Base-by-base conservation (phyloP, 2,888 invertebrate genomes). In the Drosophila atripex region DNA sequence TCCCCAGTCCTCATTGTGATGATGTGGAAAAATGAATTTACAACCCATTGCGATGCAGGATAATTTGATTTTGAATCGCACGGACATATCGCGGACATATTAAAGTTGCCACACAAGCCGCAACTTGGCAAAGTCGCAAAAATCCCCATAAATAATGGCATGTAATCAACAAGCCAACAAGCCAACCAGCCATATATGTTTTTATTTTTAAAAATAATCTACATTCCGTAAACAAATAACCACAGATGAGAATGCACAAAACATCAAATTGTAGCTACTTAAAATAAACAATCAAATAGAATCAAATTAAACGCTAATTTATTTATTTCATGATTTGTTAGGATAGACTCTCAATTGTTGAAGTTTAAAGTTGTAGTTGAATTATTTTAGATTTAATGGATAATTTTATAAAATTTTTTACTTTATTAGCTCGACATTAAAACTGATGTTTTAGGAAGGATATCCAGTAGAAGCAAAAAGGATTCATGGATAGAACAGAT, bases 11-110 rank as follows among this genome's bases (percentile, higher is more conserved):
- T 9, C 9, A 63, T 30, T 69, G 63, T 60, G 49, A 54, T 65
- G 73, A 59, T 47, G 47, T 52, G 50, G 43, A 58, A 64, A 76
- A 73, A 71, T 73, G 56, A 56, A 49, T 56, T 56, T 49, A 28
- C 53, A 14, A 21, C 11, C 46, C 25, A 55, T 46, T 12, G 21
- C 21, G 14, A n/a, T 9, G 28, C 59, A 38, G 9, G 16, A 45
- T 66, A 55, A 58, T 71, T 73, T 61, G 59, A 45, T 21, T 58
- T 66, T 25, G 52, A 55, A 58, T 69, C 35, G 35, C 35, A 7
- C 6, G 35, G 38, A 66, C 46, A 41, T 49, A 47, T 35, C 35
- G 35, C 30, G 11, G 30, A 49, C n/a, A 32, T 47, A 32, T 57
- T 38, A 52, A 52, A 50, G 64, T 14, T 35, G 45, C 23, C 43